Base-by-base conservation (phyloP, 2,113 vertebrate species). In the Apeltes quadracus region DNA sequence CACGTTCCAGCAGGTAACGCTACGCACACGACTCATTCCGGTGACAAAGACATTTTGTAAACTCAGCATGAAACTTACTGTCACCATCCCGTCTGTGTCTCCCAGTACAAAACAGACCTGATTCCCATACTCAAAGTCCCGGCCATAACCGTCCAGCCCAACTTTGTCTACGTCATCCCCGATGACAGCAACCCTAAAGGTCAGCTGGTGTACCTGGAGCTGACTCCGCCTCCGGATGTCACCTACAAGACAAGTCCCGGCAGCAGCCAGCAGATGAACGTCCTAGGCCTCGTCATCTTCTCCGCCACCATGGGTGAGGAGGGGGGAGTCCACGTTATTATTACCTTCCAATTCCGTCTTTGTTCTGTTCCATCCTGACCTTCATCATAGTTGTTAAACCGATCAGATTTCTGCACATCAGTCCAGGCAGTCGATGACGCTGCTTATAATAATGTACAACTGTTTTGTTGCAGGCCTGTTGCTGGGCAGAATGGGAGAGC, bases 231-330 rank as follows among this genome's bases (percentile, higher is more conserved):
- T 0, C 95, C 96, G 0, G 93, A 96, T 48, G 68, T 96, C 81
- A 87, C 72, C 18, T 96, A 96, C 92, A 94, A 91, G 89, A 93
- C 92, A 0, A 87, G 91, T 56, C 95, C 95, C 0, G 95, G 95
- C n/a, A 95, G 72, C 88, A 96, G 94, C 84, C 95, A 93, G 0
- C 95, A 96, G 88, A 96, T 96, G 95, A 97, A 97, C 0, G 96
- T 97, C 15, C 79, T 97, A 15, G 96, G 96, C 6, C 96, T 97
- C 0, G 96, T 97, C 62, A 94, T 97, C 90, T 97, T 97, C 92
- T 97, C 96, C 0, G 95, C 95, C 25, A 96, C 95, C 0, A 95
- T 97, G 88, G 96, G 96, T 97, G 90, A 90, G 88, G 11, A 6
- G n/a, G 43, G 38, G 7, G 22, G 0, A n/a, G 20, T 34, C 27